Base-by-base conservation (phyloP, 1,140 invertebrate species). In the Delia radicum region DNA sequence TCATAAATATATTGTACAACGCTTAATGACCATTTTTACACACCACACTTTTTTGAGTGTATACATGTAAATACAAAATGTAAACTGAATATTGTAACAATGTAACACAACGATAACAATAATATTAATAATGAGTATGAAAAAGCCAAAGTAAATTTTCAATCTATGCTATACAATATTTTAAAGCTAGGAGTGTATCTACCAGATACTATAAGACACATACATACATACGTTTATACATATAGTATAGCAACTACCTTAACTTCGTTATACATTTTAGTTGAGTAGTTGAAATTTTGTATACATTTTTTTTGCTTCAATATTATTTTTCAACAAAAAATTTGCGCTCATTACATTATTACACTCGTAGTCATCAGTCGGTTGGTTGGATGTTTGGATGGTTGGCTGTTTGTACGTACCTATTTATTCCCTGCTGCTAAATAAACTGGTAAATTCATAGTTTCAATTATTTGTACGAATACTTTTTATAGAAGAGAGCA, bases 401-500 rank as follows among this genome's bases (percentile, higher is more conserved):
- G 48, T 1, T 55, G 48, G 48, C 24, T 21, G 48, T 15, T 55
- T 21, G n/a, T 21, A 6, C 0, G n/a, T 55, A 2, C 5, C 21
- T 0, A 21, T 55, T 55, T 55, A 55, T 55, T 55, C 48, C 48
- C 48, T 55, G 48, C 48, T 55, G 48, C n/a, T 55, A 55, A 18
- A 55, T 55, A 55, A 55, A 55, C 48, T 55, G 48, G 48, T 55
- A 55, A 55, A 55, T 55, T 55, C 48, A 55, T 55, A 55, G 48
- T 55, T 55, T 55, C 48, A 55, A 55, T 55, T 55, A 55, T 55
- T 55, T 55, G 7, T 55, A n/a, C n/a, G n/a, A n/a, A n/a, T n/a
- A n/a, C n/a, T n/a, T n/a, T n/a, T n/a, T n/a, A n/a, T n/a, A 55
- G 48, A 55, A 55, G 48, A 24, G 48, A 1, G n/a, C 4, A 18